A percentile compares a stretch with the other conserved stretches of the same genome.
phyloP scores from a whole-genome alignment of 2,113 vertebrate genomes.

The Ranitomeya variabilis region DNA sequence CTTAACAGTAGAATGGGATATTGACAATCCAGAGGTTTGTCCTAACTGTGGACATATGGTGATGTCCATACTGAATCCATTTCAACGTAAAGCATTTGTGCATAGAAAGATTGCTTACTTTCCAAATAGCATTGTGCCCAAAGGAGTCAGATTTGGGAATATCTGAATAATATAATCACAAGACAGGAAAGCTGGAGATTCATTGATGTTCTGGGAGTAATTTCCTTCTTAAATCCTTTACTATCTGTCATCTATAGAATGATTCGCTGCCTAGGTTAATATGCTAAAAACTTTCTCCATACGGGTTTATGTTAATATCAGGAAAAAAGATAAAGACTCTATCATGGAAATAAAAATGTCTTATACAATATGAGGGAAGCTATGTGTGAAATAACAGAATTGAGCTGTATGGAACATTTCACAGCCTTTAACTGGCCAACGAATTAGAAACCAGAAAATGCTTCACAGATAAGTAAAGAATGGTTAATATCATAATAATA shows the following conservation, averaged over 20 bases:
- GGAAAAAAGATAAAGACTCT: not conserved
- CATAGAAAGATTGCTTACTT: not conserved
- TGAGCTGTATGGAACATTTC: not conserved
- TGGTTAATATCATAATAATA: not conserved
- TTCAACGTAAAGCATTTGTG: not conserved
- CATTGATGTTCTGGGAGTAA: constrained; percentile 39
- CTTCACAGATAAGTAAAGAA: not conserved
- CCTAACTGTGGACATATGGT: not conserved
- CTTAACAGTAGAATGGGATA: not conserved
- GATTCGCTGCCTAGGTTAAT: constrained; percentile 1
- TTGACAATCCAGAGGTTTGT: not conserved
- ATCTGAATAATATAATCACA: constrained; percentile 14
- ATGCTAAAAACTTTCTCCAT: not conserved
- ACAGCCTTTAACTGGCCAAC: not conserved
- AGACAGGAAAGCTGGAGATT: constrained; percentile 34
- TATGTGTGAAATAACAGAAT: constrained; percentile 1
- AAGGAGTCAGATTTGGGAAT: constrained; percentile 26
- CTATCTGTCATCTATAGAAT: constrained; percentile 35
- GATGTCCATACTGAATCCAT: constrained; percentile 2
- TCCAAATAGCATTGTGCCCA: not conserved
- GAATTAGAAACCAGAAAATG: not conserved
- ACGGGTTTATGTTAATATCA: not conserved
- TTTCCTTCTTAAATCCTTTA: constrained; percentile 41
- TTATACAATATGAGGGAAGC: not conserved
- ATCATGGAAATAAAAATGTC: not conserved